A percentile compares a stretch with the other conserved stretches of the same genome.
Conservation (phyloP, 2,888 invertebrate species). For the Tipula vernalis region DNA sequence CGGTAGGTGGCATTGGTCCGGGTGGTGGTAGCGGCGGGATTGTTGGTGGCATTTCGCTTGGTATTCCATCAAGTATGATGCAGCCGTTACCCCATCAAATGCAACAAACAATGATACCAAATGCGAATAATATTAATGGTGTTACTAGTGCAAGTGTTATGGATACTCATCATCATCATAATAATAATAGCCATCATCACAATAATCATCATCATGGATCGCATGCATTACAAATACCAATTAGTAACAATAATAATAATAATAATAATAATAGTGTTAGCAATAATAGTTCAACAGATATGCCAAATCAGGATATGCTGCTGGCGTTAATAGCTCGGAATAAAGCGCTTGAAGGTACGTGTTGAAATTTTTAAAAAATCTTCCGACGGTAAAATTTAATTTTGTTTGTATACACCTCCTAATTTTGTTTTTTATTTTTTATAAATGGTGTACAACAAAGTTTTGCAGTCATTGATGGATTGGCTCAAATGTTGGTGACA, state of each 20-base stretch:
- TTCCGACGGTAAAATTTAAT: not conserved
- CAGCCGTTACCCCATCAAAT: constrained; percentile 24
- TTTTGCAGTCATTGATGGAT: no score
- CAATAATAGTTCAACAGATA: constrained; percentile 23
- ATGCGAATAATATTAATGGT: constrained; percentile 12
- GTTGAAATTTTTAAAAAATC: not conserved
- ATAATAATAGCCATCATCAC: constrained; percentile 9
- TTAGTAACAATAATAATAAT: not conserved
- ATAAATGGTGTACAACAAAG: no score
- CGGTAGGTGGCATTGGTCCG: constrained; percentile 12
- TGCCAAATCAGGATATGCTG: constrained; percentile 73
- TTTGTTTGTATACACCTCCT: no score
- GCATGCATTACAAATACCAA: constrained; percentile 16
- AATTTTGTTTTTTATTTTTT: no score
- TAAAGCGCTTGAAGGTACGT: constrained; percentile 78
- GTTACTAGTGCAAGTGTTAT: constrained; percentile 15
- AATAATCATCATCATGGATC: constrained; percentile 7
- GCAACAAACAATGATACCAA: not conserved
- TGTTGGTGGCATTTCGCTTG: not conserved
- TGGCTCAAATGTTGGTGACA: no score
- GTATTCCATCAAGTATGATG: constrained; percentile 26
- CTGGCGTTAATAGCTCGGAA: constrained; percentile 74
- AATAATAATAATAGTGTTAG: not conserved
- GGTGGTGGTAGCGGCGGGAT: not conserved
- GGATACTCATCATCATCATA: constrained; percentile 15